Evolutionary conservation across 2,888 invertebrate species (phyloP).

Genomic region (Timema podura): DNA sequence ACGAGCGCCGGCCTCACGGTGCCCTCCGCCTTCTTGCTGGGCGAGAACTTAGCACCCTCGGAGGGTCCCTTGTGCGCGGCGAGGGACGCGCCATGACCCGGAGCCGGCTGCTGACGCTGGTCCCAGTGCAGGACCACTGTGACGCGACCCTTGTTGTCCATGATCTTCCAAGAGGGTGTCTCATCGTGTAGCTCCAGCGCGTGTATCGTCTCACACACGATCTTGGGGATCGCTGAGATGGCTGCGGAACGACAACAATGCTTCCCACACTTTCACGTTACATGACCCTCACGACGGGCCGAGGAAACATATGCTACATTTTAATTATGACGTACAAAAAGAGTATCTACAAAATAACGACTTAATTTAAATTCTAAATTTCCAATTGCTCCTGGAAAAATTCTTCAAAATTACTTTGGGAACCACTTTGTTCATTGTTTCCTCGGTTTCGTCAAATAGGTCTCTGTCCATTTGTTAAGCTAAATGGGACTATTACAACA

Average conservation of each 20-base stretch:
- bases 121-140: conserved; percentile 97
- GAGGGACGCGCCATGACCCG: conserved; percentile 41
- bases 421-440: too few species aligned
- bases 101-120: conserved; percentile 59
- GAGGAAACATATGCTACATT: too few species aligned
- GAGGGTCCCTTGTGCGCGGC: conserved; percentile 30
- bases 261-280: too few species aligned
- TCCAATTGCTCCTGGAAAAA: too few species aligned
- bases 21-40: conserved; percentile 52
- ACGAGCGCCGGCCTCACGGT: conserved; percentile 65
- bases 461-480: too few species aligned
- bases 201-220: conserved; percentile 96
- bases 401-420: too few species aligned
- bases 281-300: too few species aligned
- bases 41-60: conserved; percentile 51
- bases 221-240: conserved; percentile 92
- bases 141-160: conserved; percentile 96
- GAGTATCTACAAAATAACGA: too few species aligned
- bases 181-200: conserved; percentile 93
- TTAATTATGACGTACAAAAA: too few species aligned
- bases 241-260: conserved; percentile 55
- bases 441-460: too few species aligned
- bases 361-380: too few species aligned
- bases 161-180: conserved; percentile 96
- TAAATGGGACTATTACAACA: too few species aligned